These are phyloP conservation scores for Oncorhynchus masou DNA, from an alignment of 2,113 vertebrate species.

Conservation along the genomic window DNA sequence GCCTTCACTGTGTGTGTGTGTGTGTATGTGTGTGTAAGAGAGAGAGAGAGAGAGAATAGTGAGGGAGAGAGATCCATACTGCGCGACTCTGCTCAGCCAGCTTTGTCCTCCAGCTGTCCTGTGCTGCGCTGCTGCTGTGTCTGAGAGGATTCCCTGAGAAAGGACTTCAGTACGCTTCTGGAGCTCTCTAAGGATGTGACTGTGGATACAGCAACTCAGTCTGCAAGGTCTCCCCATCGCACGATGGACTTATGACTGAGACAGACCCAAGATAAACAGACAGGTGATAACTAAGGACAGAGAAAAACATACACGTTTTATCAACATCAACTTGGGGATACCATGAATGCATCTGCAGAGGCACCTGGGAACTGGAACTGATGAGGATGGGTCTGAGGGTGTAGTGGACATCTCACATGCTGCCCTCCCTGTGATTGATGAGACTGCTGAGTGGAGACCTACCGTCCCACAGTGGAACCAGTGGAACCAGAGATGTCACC, in stretches of 20 bases:
- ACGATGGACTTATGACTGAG: neutral
- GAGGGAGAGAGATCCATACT: neutral
- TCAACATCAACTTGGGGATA: neutral
- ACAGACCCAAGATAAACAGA: neutral
- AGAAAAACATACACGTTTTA: neutral
- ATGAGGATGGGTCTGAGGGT: neutral
- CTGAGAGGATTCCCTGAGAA: neutral
- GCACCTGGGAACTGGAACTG: neutral
- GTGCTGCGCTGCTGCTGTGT: neutral
- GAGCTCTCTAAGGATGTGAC: neutral
- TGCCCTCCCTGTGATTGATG: neutral
- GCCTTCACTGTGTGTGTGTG: neutral
- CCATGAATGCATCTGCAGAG: neutral
- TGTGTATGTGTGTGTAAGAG: neutral
- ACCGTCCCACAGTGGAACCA: neutral
- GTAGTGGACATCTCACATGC: neutral
- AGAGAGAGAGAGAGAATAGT: neutral
- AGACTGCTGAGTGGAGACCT: neutral
- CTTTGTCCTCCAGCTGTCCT: neutral
- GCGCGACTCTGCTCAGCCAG: neutral
- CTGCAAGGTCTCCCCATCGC: neutral
- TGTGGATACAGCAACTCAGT: neutral
- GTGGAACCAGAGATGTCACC: constrained; percentile 1
- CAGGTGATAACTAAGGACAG: neutral
- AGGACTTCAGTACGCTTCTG: neutral